A percentile compares a stretch with the other conserved stretches of the same genome.
These are phyloP conservation scores for Zeus faber DNA, from an alignment of 2,113 vertebrate genomes.

Conservation along the genomic window DNA sequence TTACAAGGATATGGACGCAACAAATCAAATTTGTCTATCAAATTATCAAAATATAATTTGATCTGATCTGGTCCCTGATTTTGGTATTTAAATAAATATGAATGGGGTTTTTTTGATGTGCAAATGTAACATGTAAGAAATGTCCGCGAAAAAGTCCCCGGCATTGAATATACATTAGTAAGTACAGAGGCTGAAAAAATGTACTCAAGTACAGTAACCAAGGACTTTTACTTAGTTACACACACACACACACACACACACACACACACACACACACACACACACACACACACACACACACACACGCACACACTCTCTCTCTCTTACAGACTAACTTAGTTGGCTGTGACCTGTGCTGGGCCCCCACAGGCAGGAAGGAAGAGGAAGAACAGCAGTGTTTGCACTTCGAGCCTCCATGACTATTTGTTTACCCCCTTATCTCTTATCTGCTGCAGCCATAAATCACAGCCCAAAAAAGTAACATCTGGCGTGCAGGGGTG, in stretches of 20 bases:
- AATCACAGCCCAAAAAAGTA: constrained; percentile 55
- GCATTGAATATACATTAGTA: too few relatives aligned
- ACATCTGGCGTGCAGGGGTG: constrained; percentile 61
- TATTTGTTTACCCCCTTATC: constrained; percentile 72
- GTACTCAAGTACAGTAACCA: too few relatives aligned
- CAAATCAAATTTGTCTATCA: too few relatives aligned
- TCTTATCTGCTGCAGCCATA: constrained; percentile 55
- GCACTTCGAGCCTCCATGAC: constrained; percentile 69
- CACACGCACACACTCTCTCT: background rate
- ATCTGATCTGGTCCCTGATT: too few relatives aligned
- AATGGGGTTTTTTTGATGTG: too few relatives aligned
- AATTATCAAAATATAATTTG: too few relatives aligned
- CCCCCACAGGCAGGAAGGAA: constrained; percentile 1
- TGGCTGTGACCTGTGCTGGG: constrained; percentile 66
- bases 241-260: background rate
- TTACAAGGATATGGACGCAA: too few relatives aligned
- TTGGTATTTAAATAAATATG: too few relatives aligned
- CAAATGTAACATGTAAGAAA: too few relatives aligned
- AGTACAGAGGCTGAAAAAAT: too few relatives aligned
- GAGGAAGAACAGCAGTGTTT: constrained; percentile 57
- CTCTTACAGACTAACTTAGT: constrained; percentile 46
- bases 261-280: background rate
- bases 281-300: background rate
- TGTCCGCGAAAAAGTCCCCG: too few relatives aligned
- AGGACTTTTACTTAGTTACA: too few relatives aligned